These are phyloP conservation scores for Taeniopygia guttata DNA, from an alignment of 2,797 vertebrate genomes.

Conservation along the genomic window DNA sequence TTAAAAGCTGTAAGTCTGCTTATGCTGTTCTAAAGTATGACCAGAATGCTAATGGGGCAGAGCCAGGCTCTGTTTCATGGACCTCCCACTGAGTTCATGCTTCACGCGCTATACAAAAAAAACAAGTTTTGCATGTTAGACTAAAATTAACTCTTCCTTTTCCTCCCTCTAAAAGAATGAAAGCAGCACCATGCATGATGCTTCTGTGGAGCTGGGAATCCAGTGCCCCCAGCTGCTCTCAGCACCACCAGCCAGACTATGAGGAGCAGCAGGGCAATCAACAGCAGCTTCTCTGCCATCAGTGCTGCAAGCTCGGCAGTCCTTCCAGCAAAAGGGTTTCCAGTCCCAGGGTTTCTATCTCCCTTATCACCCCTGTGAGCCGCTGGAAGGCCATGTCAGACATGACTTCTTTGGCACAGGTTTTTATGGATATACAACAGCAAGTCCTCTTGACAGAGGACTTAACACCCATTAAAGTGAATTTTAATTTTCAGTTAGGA, in stretches of 20 bases:
- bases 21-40: conserved; percentile 19
- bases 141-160: conserved; percentile 20
- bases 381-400: background rate
- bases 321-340: background rate
- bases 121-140: background rate
- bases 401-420: background rate
- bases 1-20: background rate
- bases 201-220: background rate
- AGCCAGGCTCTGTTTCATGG: background rate
- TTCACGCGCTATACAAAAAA: background rate
- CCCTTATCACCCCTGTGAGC: background rate
- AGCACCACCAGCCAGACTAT: background rate
- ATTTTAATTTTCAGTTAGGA: background rate
- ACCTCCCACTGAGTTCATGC: conserved; percentile 15
- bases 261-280: background rate
- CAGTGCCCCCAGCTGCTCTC: background rate
- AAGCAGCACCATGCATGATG: background rate
- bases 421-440: background rate
- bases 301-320: background rate
- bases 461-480: background rate
- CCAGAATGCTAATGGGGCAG: conserved; percentile 12
- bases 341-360: background rate
- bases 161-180: background rate
- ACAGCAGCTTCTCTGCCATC: background rate
- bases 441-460: background rate